These are phyloP conservation scores for Agriotes lineatus DNA, from an alignment of 2,888 invertebrate species.

Conservation along the genomic window DNA sequence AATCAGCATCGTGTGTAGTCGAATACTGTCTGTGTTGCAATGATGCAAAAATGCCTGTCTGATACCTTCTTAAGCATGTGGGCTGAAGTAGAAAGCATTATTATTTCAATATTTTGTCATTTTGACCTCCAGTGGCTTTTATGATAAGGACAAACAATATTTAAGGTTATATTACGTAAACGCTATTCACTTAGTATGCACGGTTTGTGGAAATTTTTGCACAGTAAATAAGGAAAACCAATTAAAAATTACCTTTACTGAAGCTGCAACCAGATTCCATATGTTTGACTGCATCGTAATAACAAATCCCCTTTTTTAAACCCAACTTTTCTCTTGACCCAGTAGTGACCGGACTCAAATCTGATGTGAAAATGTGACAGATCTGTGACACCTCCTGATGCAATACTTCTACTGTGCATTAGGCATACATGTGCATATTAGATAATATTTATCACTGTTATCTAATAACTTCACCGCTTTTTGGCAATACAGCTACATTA, in stretches of 20 bases:
- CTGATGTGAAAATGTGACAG: too few species aligned
- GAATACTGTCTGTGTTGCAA: conserved; percentile 74
- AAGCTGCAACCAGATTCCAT: conserved; percentile 64
- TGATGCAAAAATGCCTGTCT: conserved; percentile 60
- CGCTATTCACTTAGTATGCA: neutral
- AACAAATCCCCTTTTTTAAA: conserved; percentile 1
- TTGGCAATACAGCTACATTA: too few species aligned
- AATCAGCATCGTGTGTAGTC: conserved; percentile 84
- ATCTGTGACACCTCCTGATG: too few species aligned
- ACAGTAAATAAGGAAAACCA: conserved; percentile 73
- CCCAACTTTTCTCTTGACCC: conserved; percentile 6
- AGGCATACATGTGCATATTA: too few species aligned
- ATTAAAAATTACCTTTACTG: conserved; percentile 78
- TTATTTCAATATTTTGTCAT: conserved; percentile 5
- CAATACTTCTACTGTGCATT: too few species aligned
- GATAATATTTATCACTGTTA: too few species aligned
- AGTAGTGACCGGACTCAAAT: neutral
- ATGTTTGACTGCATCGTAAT: conserved; percentile 67
- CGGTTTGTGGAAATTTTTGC: conserved; percentile 54
- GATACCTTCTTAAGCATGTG: conserved; percentile 59
- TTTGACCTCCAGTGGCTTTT: conserved; percentile 29
- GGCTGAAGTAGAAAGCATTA: conserved; percentile 53
- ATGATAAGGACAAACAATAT: conserved; percentile 23
- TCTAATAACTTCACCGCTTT: too few species aligned
- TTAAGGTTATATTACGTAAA: conserved; percentile 61